Conservation (phyloP, 2,113 vertebrate genomes). For the Bubo blakistoni region DNA sequence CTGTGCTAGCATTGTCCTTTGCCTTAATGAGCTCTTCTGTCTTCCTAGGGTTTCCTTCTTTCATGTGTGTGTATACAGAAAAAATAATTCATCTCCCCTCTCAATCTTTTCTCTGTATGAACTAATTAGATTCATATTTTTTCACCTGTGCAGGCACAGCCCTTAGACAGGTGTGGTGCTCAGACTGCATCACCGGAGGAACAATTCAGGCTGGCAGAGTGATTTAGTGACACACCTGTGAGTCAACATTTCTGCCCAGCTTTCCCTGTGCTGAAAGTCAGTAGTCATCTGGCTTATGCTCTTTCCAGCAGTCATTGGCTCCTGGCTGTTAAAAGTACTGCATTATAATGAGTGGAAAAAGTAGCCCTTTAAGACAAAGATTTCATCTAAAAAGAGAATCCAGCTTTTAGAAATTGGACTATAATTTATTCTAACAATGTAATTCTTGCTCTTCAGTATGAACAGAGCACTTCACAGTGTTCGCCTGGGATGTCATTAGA, state of each 20-base stretch:
- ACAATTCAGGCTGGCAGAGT: constrained; percentile 34
- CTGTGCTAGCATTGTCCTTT: not conserved
- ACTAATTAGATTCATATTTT: constrained; percentile 26
- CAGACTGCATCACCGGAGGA: constrained; percentile 37
- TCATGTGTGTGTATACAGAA: not conserved
- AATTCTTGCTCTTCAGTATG: not conserved
- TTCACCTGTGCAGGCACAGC: constrained; percentile 10
- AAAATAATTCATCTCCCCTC: not conserved
- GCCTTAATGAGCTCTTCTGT: not conserved
- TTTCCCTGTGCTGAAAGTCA: not conserved
- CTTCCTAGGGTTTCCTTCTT: not conserved
- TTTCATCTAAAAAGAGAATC: not conserved
- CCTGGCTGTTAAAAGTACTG: not conserved
- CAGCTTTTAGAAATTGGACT: not conserved
- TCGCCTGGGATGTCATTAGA: not conserved
- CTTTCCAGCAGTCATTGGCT: constrained; percentile 24
- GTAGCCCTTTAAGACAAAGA: constrained; percentile 6
- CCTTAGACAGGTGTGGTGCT: constrained; percentile 58
- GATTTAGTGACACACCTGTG: constrained; percentile 54
- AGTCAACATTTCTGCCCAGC: constrained; percentile 50
- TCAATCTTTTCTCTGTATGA: constrained; percentile 5
- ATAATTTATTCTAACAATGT: not conserved
- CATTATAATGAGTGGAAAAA: not conserved
- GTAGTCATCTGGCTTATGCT: not conserved
- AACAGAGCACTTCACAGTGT: not conserved